Evolutionary conservation across 2,797 vertebrate species (phyloP).

Genomic region (Meriones psammophilus): DNA sequence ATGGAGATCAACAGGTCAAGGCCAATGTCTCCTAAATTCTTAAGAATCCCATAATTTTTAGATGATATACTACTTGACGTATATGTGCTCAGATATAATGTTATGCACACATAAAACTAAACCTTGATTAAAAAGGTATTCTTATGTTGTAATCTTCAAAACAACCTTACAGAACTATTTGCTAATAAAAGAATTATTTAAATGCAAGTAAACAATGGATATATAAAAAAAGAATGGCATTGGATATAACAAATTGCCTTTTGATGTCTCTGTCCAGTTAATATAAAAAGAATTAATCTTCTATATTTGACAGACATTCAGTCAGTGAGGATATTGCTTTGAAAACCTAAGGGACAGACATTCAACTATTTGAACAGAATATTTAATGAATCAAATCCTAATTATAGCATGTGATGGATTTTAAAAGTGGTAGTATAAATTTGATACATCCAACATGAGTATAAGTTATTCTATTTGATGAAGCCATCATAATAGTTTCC

Average conservation of each 20-base stretch:
- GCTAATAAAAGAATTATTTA: neutral
- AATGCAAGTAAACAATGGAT: neutral
- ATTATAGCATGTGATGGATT: neutral
- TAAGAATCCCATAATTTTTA: neutral
- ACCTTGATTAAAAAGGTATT: neutral
- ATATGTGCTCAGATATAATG: neutral
- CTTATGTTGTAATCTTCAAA: neutral
- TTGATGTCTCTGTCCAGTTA: neutral
- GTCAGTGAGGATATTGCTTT: neutral
- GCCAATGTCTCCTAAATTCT: neutral
- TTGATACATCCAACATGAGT: neutral
- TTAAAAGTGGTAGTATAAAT: neutral
- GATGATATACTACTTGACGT: neutral
- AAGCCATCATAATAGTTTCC: neutral
- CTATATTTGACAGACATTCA: slow-evolving; percentile 1
- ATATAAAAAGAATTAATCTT: slow-evolving; percentile 16
- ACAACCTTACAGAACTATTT: neutral
- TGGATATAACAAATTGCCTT: slow-evolving; percentile 11
- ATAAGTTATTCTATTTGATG: neutral
- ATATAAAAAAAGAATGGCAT: neutral
- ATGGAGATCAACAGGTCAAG: slow-evolving; percentile 36
- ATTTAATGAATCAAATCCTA: neutral
- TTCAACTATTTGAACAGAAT: neutral
- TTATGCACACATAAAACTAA: slow-evolving; percentile 17
- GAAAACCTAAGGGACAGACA: neutral